These are phyloP conservation scores for Sesamia nonagrioides DNA, from an alignment of 1,140 invertebrate species.

Conservation along the genomic window DNA sequence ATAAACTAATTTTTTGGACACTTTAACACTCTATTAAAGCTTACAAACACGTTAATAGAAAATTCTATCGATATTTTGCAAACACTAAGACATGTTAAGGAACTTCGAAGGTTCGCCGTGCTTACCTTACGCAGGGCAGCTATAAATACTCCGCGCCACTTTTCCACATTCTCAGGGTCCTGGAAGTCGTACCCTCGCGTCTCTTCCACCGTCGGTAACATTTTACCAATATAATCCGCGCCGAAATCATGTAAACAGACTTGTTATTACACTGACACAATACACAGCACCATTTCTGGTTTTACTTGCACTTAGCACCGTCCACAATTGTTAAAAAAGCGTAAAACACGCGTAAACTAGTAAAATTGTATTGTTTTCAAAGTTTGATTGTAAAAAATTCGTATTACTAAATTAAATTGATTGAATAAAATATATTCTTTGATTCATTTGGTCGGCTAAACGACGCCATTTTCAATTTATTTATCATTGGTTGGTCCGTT, in stretches of 20 bases:
- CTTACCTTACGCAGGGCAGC: constrained; percentile 92
- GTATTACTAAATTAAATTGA: constrained; percentile 60
- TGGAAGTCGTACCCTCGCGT: constrained; percentile 94
- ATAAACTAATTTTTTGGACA: background rate
- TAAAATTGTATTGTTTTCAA: constrained; percentile 54
- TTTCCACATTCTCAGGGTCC: constrained; percentile 94
- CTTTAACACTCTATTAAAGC: background rate
- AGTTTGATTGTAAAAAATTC: constrained; percentile 30
- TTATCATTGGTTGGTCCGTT: constrained; percentile 68
- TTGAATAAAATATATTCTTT: constrained; percentile 75
- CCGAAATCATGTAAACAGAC: constrained; percentile 82
- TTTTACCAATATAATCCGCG: constrained; percentile 72
- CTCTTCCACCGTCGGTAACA: constrained; percentile 88
- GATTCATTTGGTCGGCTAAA: constrained; percentile 82
- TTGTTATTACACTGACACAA: constrained; percentile 71
- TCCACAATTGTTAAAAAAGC: constrained; percentile 49
- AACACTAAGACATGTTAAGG: constrained; percentile 15
- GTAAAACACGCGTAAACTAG: constrained; percentile 48
- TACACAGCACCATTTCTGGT: constrained; percentile 72
- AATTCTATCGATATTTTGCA: constrained; percentile 11
- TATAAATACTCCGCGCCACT: constrained; percentile 96
- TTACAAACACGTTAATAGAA: background rate
- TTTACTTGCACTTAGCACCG: constrained; percentile 64
- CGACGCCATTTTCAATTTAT: constrained; percentile 86
- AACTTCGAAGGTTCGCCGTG: background rate